A percentile compares a stretch with the other conserved stretches of the same genome.
These are phyloP conservation scores for Eurystomus glaucurus DNA, from an alignment of 2,797 vertebrate genomes.

Conservation along the genomic window DNA sequence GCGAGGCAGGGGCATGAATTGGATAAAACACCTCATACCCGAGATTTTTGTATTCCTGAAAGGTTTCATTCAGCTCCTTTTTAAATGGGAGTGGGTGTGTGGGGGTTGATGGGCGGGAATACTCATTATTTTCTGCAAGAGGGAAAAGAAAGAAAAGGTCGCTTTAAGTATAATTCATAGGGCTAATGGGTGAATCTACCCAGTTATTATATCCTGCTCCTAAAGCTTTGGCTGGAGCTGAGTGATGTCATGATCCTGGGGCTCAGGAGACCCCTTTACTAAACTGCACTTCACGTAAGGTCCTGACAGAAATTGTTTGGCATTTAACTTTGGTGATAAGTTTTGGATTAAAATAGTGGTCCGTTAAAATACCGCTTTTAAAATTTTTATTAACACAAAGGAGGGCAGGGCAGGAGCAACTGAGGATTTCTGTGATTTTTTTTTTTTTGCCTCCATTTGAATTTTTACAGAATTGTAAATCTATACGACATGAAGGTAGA, in stretches of 20 bases:
- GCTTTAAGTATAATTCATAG: not conserved
- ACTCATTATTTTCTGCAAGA: not conserved
- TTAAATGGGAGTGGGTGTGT: conserved; percentile 7
- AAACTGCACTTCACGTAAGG: not conserved
- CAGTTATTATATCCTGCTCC: not conserved
- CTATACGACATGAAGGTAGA: not conserved
- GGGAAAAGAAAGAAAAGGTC: not conserved
- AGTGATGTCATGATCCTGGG: not conserved
- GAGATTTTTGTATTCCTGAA: not conserved
- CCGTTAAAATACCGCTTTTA: not conserved
- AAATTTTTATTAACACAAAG: too few relatives aligned
- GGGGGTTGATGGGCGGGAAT: not conserved
- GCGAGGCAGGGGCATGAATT: not conserved
- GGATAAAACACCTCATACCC: not conserved
- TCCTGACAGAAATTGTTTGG: not conserved
- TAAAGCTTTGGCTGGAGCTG: not conserved
- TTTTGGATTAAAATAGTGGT: not conserved
- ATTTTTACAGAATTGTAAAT: not conserved
- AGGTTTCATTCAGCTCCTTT: conserved; percentile 42
- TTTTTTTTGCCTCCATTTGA: not conserved
- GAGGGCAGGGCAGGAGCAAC: not conserved
- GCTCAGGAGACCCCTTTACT: not conserved
- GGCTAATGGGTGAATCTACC: not conserved
- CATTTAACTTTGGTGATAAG: not conserved
- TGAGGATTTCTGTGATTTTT: not conserved